Percentiles rank a stretch among this genome's conserved stretches.
Evolutionary conservation across 1,140 invertebrate genomes (phyloP).

Genomic region (Pseudomyrmex cubaensis): DNA sequence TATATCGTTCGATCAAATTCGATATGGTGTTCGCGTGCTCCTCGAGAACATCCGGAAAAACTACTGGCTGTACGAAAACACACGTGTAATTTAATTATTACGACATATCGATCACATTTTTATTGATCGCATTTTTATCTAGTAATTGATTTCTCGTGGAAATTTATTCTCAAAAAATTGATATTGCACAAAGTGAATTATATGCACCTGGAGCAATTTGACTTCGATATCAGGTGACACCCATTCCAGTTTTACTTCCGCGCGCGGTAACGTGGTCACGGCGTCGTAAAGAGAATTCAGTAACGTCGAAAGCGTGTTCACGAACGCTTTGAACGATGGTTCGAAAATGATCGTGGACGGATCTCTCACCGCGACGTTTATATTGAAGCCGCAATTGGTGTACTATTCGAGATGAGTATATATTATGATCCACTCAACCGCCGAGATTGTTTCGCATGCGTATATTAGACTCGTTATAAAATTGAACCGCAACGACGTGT

Average conservation of each 20-base stretch:
- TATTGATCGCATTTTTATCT: too few relatives aligned
- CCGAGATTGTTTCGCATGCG: too few relatives aligned
- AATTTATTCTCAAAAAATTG: background rate
- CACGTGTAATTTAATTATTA: conserved; percentile 8
- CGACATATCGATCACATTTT: background rate
- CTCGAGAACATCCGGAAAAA: conserved; percentile 88
- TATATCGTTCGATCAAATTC: conserved; percentile 89
- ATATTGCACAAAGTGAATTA: background rate
- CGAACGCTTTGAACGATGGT: conserved; percentile 91
- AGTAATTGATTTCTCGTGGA: background rate
- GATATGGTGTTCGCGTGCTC: conserved; percentile 86
- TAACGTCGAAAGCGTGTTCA: conserved; percentile 89
- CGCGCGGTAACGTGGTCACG: conserved; percentile 86
- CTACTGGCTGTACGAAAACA: conserved; percentile 85
- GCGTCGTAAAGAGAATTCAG: conserved; percentile 90
- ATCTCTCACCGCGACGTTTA: conserved; percentile 89
- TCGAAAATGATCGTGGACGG: conserved; percentile 90
- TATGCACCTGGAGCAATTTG: conserved; percentile 35
- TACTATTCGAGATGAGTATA: conserved; percentile 81
- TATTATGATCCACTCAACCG: background rate
- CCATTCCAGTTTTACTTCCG: conserved; percentile 41
- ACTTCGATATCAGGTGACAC: background rate
- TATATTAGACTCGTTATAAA: too few relatives aligned
- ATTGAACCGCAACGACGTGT: background rate
- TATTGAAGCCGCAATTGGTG: conserved; percentile 90